Evolutionary conservation across 2,797 vertebrate genomes (phyloP).

Genomic region (Tachyglossus aculeatus): DNA sequence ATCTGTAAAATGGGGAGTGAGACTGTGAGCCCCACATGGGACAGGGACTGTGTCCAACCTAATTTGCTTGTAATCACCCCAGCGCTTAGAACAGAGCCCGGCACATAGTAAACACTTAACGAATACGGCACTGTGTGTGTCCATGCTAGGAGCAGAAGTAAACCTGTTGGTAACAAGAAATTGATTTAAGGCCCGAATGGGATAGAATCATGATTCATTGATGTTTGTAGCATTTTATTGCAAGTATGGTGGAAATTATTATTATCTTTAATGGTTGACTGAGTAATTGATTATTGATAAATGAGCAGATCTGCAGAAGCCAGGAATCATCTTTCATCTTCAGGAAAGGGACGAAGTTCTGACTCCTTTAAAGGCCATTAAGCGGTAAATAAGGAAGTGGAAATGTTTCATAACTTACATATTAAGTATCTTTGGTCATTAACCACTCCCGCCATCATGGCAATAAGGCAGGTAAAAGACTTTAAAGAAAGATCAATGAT

Average conservation of each 20-base stretch:
- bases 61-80: too few relatives aligned
- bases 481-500: constrained; percentile 57
- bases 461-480: constrained; percentile 34
- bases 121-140: not conserved
- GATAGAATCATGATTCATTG: constrained; percentile 66
- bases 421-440: constrained; percentile 66
- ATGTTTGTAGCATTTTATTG: constrained; percentile 62
- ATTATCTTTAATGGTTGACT: constrained; percentile 70
- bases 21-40: too few relatives aligned
- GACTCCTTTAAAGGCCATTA: constrained; percentile 67
- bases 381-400: constrained; percentile 70
- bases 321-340: constrained; percentile 62
- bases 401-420: constrained; percentile 67
- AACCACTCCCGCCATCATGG: constrained; percentile 46
- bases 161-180: constrained; percentile 58
- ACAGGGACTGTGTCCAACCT: too few relatives aligned
- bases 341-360: constrained; percentile 59
- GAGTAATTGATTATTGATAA: constrained; percentile 70
- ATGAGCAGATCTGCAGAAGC: constrained; percentile 58
- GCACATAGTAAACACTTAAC: too few relatives aligned
- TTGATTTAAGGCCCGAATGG: constrained; percentile 60
- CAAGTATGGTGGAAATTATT: constrained; percentile 66
- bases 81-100: too few relatives aligned
- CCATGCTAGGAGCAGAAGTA: constrained; percentile 39
- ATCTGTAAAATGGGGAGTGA: too few relatives aligned